A percentile compares a stretch with the other conserved stretches of the same genome.
phyloP scores from a whole-genome alignment of 2,888 invertebrate species.

The Crematogaster levior region DNA sequence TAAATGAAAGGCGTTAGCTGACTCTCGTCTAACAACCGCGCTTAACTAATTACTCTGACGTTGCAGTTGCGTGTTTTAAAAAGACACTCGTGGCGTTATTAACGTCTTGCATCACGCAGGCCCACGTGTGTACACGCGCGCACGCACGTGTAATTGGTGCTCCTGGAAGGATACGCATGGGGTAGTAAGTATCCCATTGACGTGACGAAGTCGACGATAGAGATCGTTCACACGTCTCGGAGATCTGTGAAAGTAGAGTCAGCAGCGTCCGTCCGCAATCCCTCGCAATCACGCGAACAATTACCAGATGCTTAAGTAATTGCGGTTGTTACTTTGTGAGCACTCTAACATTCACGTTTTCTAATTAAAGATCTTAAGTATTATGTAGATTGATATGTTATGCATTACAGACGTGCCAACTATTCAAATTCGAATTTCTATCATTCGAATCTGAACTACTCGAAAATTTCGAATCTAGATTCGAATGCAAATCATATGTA shows the following conservation, averaged over 20 bases:
- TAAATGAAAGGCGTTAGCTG: not conserved
- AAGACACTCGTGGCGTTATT: constrained; percentile 35
- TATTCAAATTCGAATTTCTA: no score
- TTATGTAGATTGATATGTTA: not conserved
- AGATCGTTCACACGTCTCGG: constrained; percentile 62
- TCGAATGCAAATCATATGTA: no score
- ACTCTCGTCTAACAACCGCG: constrained; percentile 10
- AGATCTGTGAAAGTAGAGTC: constrained; percentile 41
- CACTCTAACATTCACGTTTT: not conserved
- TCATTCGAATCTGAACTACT: no score
- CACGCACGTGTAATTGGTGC: constrained; percentile 30
- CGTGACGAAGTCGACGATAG: constrained; percentile 53
- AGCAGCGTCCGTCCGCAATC: not conserved
- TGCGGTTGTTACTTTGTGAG: constrained; percentile 4
- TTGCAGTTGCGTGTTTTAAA: not conserved
- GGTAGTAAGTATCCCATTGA: constrained; percentile 26
- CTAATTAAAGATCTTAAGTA: not conserved
- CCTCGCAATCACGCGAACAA: constrained; percentile 46
- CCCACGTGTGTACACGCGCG: constrained; percentile 13
- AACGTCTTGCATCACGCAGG: constrained; percentile 20
- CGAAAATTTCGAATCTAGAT: no score
- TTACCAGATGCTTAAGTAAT: constrained; percentile 52
- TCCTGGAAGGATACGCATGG: constrained; percentile 1
- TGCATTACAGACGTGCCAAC: no score
- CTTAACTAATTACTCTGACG: constrained; percentile 33